These are phyloP conservation scores for Chrysolina haemoptera DNA, from an alignment of 2,888 invertebrate species.

Conservation along the genomic window DNA sequence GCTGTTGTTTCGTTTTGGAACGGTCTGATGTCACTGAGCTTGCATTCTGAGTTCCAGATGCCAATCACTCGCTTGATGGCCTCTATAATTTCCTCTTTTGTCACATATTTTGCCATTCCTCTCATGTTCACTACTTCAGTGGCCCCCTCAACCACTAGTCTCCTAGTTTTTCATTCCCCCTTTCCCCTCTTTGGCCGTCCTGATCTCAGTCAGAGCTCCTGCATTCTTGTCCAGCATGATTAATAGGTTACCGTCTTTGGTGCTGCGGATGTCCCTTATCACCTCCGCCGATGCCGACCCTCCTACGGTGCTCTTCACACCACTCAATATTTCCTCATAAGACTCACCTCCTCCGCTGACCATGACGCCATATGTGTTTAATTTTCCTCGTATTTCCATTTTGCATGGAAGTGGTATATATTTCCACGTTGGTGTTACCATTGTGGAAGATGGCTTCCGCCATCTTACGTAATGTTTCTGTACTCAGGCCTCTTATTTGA, in stretches of 20 bases:
- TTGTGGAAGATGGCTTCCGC: too few species aligned
- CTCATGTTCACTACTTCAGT: neutral
- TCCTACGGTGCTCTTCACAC: too few species aligned
- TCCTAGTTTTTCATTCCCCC: neutral
- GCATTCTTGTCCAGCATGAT: slow-evolving; percentile 1
- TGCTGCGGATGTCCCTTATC: too few species aligned
- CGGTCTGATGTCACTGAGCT: neutral
- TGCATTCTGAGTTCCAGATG: neutral
- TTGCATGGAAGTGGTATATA: too few species aligned
- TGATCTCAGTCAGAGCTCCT: neutral
- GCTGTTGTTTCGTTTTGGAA: neutral
- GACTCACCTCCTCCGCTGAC: too few species aligned
- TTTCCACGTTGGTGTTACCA: too few species aligned
- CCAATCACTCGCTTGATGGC: neutral
- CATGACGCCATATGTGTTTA: too few species aligned
- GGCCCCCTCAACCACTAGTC: neutral
- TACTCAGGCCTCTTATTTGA: too few species aligned
- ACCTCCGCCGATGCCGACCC: too few species aligned
- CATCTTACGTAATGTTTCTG: too few species aligned
- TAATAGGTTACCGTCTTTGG: neutral
- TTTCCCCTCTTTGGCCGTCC: neutral
- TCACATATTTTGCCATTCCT: slow-evolving; percentile 1
- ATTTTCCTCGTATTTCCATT: too few species aligned
- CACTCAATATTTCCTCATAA: too few species aligned
- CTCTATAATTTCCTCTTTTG: neutral